phyloP scores from a whole-genome alignment of 2,888 invertebrate species.

The Tetragonula carbonaria region DNA sequence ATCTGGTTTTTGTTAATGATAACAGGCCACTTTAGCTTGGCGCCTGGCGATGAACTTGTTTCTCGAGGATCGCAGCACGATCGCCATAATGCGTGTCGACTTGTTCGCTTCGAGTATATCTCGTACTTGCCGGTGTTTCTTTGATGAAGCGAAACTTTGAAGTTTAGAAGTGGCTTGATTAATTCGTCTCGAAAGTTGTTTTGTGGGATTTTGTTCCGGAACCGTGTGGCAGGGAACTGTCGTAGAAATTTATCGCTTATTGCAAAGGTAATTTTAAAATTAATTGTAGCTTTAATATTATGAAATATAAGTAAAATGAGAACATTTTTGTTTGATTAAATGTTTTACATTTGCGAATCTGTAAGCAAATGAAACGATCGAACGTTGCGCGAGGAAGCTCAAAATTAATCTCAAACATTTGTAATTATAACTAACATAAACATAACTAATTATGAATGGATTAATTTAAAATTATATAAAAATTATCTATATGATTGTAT shows the following conservation, averaged over 20 bases:
- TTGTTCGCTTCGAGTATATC: slow-evolving; percentile 9
- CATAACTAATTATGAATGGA: too few species aligned
- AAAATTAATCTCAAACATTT: too few species aligned
- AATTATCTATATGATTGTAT: too few species aligned
- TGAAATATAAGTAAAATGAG: too few species aligned
- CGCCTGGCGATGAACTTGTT: slow-evolving; percentile 2
- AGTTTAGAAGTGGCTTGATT: background rate
- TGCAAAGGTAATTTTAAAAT: background rate
- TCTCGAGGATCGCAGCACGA: background rate
- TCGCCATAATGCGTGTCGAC: slow-evolving; percentile 15
- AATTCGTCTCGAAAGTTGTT: background rate
- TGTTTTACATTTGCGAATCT: too few species aligned
- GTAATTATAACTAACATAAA: too few species aligned
- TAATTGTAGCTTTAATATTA: background rate
- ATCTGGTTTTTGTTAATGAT: slow-evolving; percentile 51
- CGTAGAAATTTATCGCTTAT: background rate
- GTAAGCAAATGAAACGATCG: too few species aligned
- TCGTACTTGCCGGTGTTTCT: background rate
- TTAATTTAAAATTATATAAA: too few species aligned
- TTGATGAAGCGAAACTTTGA: background rate
- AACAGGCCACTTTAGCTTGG: slow-evolving; percentile 8
- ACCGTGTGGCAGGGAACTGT: background rate
- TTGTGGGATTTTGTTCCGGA: background rate
- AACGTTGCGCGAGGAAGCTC: too few species aligned
- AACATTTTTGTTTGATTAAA: too few species aligned